Percentiles rank a stretch among this genome's conserved stretches.
Evolutionary conservation across 2,113 vertebrate genomes (phyloP).

Genomic region (Origma solitaria): DNA sequence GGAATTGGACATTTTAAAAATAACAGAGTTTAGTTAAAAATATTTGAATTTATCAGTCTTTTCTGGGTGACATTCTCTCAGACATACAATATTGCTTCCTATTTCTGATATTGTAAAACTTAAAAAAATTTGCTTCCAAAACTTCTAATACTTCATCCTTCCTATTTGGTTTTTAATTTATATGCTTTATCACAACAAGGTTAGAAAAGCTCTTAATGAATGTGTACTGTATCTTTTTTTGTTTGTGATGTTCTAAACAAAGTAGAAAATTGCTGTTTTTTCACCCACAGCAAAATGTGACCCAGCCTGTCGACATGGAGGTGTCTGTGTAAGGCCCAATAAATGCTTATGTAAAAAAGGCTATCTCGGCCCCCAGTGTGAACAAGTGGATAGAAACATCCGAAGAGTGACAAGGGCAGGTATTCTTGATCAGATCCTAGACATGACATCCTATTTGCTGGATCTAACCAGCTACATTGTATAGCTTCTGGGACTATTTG

Average conservation of each 20-base stretch:
- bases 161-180: not conserved
- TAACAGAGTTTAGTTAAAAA: no score
- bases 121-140: not conserved
- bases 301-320: slow-evolving; percentile 89
- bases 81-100: not conserved
- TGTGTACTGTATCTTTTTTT: not conserved
- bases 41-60: not conserved
- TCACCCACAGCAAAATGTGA: slow-evolving; percentile 88
- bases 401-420: slow-evolving; percentile 88
- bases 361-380: slow-evolving; percentile 78
- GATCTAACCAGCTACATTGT: slow-evolving; percentile 97
- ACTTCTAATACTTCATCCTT: not conserved
- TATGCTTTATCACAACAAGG: not conserved
- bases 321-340: slow-evolving; percentile 92
- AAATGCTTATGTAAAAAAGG: slow-evolving; percentile 97
- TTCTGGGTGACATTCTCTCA: not conserved
- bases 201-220: not conserved
- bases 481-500: slow-evolving; percentile 81
- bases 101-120: not conserved
- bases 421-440: slow-evolving; percentile 97
- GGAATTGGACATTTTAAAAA: not conserved
- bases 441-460: slow-evolving; percentile 97
- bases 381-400: slow-evolving; percentile 86
- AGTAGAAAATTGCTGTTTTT: not conserved
- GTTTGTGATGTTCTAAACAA: not conserved